Base-by-base conservation (phyloP, 2,797 vertebrate species). In the Orestias chungarensis region DNA sequence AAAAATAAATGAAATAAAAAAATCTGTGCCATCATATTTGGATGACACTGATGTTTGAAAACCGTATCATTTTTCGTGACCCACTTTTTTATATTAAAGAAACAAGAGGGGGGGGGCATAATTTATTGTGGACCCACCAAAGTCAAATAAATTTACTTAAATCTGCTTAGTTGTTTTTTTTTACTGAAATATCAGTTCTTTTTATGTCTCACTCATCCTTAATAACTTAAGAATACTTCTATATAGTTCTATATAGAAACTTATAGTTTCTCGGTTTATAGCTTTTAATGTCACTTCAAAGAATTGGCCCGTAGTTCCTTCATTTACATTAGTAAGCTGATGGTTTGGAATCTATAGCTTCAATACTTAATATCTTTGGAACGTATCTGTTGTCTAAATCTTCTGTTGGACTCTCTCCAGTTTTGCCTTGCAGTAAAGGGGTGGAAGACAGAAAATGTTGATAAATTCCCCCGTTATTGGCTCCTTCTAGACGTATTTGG, bases 201-300 rank as follows among this genome's bases (percentile, higher is more conserved):
- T 75, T 69, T 68, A 25, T 49, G 27, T 64, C n/a, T 27, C 23
- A 70, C 38, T 3, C 27, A 9, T 76, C 57, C 43, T 82, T 71
- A 49, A 47, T 47, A 50, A 67, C 55, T 47, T 62, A 66, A n/a
- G 62, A 23, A 23, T 70, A 23, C 44, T 76, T 14, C 33, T 40
- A 33, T 40, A n/a, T 27, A 75, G 57, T 78, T 75, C 75, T 47
- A 76, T 59, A 61, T 4, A 47, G 61, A 61, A 7, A 38, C 40
- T 70, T 49, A 11, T 59, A 18, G 27, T 80, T 77, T 71, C 78
- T 79, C 68, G 66, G 68, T 29, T 4, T 66, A 40, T 27, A 29
- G 66, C 75, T 57, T 84, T 81, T 78, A 76, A 86, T 82, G 73
- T 71, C 6, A 64, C 80, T 86, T 84, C 78, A 83, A 86, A 78